Evolutionary conservation across 2,113 vertebrate genomes (phyloP).

Genomic region (Gobio gobio): DNA sequence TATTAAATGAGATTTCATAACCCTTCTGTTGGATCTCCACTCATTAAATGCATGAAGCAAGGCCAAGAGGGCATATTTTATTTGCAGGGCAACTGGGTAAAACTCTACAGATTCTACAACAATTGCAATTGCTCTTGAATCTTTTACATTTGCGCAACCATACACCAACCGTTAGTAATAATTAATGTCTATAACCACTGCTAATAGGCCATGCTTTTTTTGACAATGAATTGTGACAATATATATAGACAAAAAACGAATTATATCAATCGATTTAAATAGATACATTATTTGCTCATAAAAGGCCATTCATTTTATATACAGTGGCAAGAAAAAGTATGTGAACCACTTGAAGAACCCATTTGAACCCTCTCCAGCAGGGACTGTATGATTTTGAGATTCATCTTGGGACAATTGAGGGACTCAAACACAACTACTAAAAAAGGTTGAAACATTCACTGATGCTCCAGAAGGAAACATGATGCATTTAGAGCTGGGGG

Average conservation of each 20-base stretch:
- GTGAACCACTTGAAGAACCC: too few species aligned
- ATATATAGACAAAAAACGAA: neutral
- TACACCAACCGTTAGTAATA: neutral
- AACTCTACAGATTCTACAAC: neutral
- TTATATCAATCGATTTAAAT: neutral
- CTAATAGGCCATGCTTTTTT: neutral
- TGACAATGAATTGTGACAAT: neutral
- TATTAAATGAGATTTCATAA: slow-evolving; percentile 14
- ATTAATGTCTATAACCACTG: neutral
- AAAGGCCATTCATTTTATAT: neutral
- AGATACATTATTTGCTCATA: neutral
- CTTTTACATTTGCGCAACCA: neutral
- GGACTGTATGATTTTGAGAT: too few species aligned
- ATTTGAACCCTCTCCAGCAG: too few species aligned
- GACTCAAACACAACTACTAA: too few species aligned
- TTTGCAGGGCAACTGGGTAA: neutral
- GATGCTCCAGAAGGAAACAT: too few species aligned
- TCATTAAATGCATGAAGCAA: slow-evolving; percentile 1
- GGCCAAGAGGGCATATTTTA: neutral
- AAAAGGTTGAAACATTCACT: too few species aligned
- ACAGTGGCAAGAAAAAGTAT: too few species aligned
- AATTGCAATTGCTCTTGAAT: neutral
- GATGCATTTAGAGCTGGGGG: too few species aligned
- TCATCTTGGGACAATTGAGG: too few species aligned
- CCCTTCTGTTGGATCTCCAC: slow-evolving; percentile 34